These are phyloP conservation scores for Periphyllus acericola DNA, from an alignment of 2,888 invertebrate species.

Conservation along the genomic window DNA sequence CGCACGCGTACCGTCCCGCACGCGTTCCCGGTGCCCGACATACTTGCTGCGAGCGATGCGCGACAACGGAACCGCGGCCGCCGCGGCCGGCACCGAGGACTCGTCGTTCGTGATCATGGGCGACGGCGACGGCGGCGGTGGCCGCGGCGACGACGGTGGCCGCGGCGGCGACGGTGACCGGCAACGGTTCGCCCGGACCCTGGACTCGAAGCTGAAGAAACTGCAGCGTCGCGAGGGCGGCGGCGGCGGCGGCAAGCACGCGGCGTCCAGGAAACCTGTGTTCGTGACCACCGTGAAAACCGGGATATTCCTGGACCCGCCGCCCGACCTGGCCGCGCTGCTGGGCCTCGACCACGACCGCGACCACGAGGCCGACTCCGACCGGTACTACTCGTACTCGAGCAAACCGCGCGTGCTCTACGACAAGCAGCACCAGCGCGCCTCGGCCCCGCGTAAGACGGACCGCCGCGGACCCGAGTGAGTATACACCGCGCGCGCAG, in stretches of 20 bases:
- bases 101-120: slow-evolving; percentile 58
- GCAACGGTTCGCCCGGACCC: slow-evolving; percentile 67
- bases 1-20: not conserved
- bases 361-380: slow-evolving; percentile 66
- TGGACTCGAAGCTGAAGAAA: slow-evolving; percentile 77
- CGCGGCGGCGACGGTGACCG: slow-evolving; percentile 67
- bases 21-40: not conserved
- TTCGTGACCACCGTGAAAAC: slow-evolving; percentile 85
- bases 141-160: slow-evolving; percentile 64
- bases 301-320: slow-evolving; percentile 82
- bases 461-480: slow-evolving; percentile 25
- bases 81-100: slow-evolving; percentile 15
- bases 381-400: slow-evolving; percentile 66
- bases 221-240: slow-evolving; percentile 69
- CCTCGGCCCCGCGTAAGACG: slow-evolving; percentile 45
- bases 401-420: slow-evolving; percentile 66
- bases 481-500: slow-evolving; percentile 2
- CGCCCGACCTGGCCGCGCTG: slow-evolving; percentile 76
- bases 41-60: slow-evolving; percentile 31
- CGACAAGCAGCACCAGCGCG: slow-evolving; percentile 62
- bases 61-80: not conserved
- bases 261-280: slow-evolving; percentile 67
- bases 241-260: slow-evolving; percentile 63
- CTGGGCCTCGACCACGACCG: slow-evolving; percentile 71
- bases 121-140: not conserved